Percentiles rank a stretch among this genome's conserved stretches.
Evolutionary conservation across 2,888 invertebrate species (phyloP).

Genomic region (Drosophila tripunctata): DNA sequence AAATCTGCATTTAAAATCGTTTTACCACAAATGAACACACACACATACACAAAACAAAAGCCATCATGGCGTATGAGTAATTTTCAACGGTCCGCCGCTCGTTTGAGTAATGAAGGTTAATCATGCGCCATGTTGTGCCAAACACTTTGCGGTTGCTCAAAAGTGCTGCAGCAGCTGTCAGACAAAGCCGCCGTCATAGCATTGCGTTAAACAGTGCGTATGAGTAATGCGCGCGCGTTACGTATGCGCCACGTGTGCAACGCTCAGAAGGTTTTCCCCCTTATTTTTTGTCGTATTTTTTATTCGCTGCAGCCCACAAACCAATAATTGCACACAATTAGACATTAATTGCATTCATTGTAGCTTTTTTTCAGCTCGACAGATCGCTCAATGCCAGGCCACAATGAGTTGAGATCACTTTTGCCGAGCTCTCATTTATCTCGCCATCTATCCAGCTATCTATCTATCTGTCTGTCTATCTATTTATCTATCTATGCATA

Average conservation of each 20-base stretch:
- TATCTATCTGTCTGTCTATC: slow-evolving; percentile 8
- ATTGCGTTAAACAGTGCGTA: slow-evolving; percentile 55
- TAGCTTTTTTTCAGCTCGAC: slow-evolving; percentile 27
- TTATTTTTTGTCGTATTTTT: too few species aligned
- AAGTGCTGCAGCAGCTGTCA: slow-evolving; percentile 28
- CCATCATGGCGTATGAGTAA: slow-evolving; percentile 65
- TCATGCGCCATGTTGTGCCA: slow-evolving; percentile 61
- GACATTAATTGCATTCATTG: slow-evolving; percentile 74
- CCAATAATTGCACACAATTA: slow-evolving; percentile 75
- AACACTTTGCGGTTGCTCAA: slow-evolving; percentile 44
- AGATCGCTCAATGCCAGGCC: slow-evolving; percentile 43
- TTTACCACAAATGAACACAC: slow-evolving; percentile 63
- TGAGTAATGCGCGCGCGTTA: slow-evolving; percentile 63
- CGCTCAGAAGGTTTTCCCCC: slow-evolving; percentile 2
- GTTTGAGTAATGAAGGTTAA: slow-evolving; percentile 68
- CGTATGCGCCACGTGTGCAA: slow-evolving; percentile 70
- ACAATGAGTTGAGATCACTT: slow-evolving; percentile 67
- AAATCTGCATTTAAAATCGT: slow-evolving; percentile 75
- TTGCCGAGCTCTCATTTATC: slow-evolving; percentile 26
- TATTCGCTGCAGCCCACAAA: slow-evolving; percentile 13
- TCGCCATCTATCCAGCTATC: slow-evolving; percentile 10
- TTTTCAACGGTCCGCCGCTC: slow-evolving; percentile 41
- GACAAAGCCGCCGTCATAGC: slow-evolving; percentile 31
- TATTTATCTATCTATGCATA: slow-evolving; percentile 15
- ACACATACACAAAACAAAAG: too few species aligned